phyloP scores from a whole-genome alignment of 2,797 vertebrate species.

The Channa striata region DNA sequence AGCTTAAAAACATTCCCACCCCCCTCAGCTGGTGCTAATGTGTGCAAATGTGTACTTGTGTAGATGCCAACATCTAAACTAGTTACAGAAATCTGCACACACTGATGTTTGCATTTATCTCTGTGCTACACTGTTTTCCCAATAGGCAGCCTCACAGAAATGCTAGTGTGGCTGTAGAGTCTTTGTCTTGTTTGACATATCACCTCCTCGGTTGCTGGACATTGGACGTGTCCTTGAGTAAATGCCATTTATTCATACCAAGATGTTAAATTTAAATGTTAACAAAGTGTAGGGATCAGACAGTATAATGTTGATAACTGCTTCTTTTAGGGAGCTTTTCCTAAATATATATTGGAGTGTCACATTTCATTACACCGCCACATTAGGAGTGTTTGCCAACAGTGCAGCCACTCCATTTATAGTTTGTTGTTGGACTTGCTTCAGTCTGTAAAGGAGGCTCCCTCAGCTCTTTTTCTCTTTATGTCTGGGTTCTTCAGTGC shows the following conservation, averaged over 20 bases:
- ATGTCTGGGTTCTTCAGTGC: neutral
- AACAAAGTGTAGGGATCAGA: slow-evolving; percentile 1
- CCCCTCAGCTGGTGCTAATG: too few species aligned
- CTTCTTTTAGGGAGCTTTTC: slow-evolving; percentile 12
- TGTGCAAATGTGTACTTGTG: too few species aligned
- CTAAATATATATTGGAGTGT: slow-evolving; percentile 23
- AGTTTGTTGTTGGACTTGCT: slow-evolving; percentile 19
- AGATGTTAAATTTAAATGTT: neutral
- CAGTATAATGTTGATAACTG: slow-evolving; percentile 16
- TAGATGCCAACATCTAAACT: too few species aligned
- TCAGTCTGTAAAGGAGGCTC: slow-evolving; percentile 20
- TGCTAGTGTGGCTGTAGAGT: neutral
- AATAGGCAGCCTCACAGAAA: too few species aligned
- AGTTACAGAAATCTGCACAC: too few species aligned
- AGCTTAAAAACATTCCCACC: too few species aligned
- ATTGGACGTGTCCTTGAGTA: neutral
- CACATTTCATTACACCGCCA: slow-evolving; percentile 38
- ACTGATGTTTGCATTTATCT: too few species aligned
- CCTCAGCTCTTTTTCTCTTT: neutral
- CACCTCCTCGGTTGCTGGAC: neutral
- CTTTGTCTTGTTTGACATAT: slow-evolving; percentile 4
- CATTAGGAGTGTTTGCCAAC: slow-evolving; percentile 4
- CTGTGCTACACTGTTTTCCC: too few species aligned
- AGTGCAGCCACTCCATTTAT: slow-evolving; percentile 37
- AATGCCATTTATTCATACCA: too few species aligned